A percentile compares a stretch with the other conserved stretches of the same genome.
Conservation (phyloP, 92 coral and sea anemone species). For the Heliopora coerulea region DNA sequence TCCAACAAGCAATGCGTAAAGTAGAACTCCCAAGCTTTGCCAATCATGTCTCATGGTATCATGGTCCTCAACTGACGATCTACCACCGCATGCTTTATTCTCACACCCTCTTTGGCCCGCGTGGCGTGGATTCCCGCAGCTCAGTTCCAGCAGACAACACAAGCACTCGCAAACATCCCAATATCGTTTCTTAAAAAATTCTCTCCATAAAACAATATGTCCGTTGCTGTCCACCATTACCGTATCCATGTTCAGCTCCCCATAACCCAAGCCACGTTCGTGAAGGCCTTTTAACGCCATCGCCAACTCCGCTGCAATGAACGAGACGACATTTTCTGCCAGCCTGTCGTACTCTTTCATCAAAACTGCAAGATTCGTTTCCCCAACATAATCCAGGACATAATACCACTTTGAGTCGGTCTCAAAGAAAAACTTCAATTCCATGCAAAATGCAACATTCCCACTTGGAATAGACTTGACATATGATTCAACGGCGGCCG, state of each 20-base stretch:
- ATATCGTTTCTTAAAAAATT: constrained; percentile 74
- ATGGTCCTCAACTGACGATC: background rate
- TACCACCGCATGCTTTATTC: background rate
- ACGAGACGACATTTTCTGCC: constrained; percentile 34
- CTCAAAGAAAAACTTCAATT: constrained; percentile 76
- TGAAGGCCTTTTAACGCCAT: constrained; percentile 79
- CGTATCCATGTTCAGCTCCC: constrained; percentile 67
- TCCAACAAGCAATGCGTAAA: constrained; percentile 51
- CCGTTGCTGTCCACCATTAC: constrained; percentile 69
- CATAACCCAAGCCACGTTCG: constrained; percentile 59
- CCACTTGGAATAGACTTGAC: constrained; percentile 12
- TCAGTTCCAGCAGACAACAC: constrained; percentile 60
- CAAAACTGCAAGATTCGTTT: constrained; percentile 39
- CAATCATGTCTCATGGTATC: constrained; percentile 53
- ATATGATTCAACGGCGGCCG: constrained; percentile 30
- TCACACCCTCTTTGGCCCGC: constrained; percentile 43
- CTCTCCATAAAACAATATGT: constrained; percentile 78
- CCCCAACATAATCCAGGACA: constrained; percentile 72
- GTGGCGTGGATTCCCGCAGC: constrained; percentile 56
- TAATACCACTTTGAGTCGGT: constrained; percentile 76
- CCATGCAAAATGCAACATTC: constrained; percentile 63
- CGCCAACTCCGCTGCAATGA: constrained; percentile 71
- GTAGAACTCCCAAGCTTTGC: constrained; percentile 49
- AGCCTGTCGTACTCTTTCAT: constrained; percentile 14
- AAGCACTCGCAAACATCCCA: constrained; percentile 79